These are phyloP conservation scores for Pocillopora damicornis DNA, from an alignment of 64 coral and sea anemone genomes.

Conservation along the genomic window DNA sequence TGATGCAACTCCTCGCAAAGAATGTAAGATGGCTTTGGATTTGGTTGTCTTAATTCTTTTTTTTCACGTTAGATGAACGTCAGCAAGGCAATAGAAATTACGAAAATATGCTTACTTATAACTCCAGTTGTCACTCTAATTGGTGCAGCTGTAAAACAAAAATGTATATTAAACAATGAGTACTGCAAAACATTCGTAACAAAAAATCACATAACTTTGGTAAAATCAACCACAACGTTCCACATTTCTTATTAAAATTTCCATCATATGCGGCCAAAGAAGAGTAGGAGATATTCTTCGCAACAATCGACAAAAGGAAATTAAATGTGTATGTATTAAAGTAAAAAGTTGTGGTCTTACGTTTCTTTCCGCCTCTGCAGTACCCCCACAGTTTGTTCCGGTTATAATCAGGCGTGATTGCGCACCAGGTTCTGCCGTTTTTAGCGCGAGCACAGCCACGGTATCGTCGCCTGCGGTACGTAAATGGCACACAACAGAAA, in stretches of 20 bases:
- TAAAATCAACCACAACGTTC: neutral
- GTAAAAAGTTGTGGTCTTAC: neutral
- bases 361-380: slow-evolving; percentile 23
- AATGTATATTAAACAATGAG: neutral
- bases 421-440: slow-evolving; percentile 28
- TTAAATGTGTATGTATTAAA: too few relatives aligned
- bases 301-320: too few relatives aligned
- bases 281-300: too few relatives aligned
- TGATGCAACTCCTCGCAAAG: too few relatives aligned
- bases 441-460: slow-evolving; percentile 18
- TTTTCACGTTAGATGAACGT: neutral
- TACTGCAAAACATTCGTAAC: neutral
- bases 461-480: slow-evolving; percentile 21
- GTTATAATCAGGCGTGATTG: slow-evolving; percentile 41
- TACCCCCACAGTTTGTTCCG: slow-evolving; percentile 41
- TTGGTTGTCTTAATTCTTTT: too few relatives aligned
- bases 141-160: neutral
- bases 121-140: slow-evolving; percentile 8
- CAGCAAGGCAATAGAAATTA: neutral
- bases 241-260: too few relatives aligned
- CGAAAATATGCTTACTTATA: neutral
- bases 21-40: too few relatives aligned
- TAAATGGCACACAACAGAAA: slow-evolving; percentile 51
- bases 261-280: too few relatives aligned
- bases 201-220: neutral